A percentile compares a stretch with the other conserved stretches of the same genome.
phyloP scores from a whole-genome alignment of 2,888 invertebrate genomes.

The Dexiosoma caninum region DNA sequence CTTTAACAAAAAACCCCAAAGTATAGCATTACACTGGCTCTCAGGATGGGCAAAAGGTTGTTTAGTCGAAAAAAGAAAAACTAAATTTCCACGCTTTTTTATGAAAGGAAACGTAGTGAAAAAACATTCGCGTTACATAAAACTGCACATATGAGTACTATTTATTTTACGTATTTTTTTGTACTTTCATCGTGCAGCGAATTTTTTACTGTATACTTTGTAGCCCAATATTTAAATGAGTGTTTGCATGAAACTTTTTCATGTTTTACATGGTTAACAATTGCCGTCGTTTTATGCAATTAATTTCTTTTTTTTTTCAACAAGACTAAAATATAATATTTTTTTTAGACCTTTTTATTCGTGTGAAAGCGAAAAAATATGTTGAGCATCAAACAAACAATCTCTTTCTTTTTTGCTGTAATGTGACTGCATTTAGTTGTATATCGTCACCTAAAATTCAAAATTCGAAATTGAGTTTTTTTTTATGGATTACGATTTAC shows the following conservation, averaged over 20 bases:
- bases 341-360: background rate
- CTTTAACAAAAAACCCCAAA: too few relatives aligned
- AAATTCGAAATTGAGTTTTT: too few relatives aligned
- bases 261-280: conserved; percentile 35
- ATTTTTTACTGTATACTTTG: background rate
- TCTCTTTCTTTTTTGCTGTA: background rate
- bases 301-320: background rate
- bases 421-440: background rate
- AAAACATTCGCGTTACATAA: conserved; percentile 2
- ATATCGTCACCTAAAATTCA: too few relatives aligned
- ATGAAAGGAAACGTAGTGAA: background rate
- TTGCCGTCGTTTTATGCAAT: conserved; percentile 35
- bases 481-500: too few relatives aligned
- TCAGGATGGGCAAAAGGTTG: conserved; percentile 43
- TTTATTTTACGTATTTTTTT: background rate
- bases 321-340: too few relatives aligned
- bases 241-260: conserved; percentile 6
- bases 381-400: conserved; percentile 9
- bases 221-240: background rate
- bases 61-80: background rate
- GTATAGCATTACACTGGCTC: conserved; percentile 45
- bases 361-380: conserved; percentile 7
- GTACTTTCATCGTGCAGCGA: too few relatives aligned
- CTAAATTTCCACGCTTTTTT: background rate
- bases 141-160: background rate